Base-by-base conservation (phyloP, 2,797 vertebrate species). In the Holocentrus rufus region DNA sequence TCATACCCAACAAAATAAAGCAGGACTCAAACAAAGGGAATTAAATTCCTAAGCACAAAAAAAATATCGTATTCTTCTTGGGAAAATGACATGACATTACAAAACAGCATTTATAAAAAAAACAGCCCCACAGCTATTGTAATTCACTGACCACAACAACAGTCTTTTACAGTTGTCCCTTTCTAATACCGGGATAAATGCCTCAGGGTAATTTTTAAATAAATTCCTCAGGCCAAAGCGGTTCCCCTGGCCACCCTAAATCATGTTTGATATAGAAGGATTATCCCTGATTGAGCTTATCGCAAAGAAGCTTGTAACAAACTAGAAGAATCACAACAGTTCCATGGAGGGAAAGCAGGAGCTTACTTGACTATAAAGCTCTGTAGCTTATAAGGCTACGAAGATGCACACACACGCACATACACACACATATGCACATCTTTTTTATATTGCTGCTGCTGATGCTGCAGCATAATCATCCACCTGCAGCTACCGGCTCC, bases 101-200 rank as follows among this genome's bases (percentile, higher is more conserved):
- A 54, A 52, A 44, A 42, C 7, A 9, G 9, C 36, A 47, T 15
- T 27, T 27, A 27, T 27, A 1, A 34, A 72, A 76, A 54, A 6
- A 47, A 61, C 80, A n/a, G 6, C 81, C 87, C 87, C 52, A 39
- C 15, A 82, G 91, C 69, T 31, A 27, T 58, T 86, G 82, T 79
- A 79, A 89, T 76, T 78, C 81, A 78, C 83, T 84, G 88, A 83
- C 83, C 82, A 84, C 50, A 81, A 88, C 74, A 88, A 83, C 70
- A 65, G 55, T 81, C 27, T 5, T 77, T 83, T 75, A 69, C 52
- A 7, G 76, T 73, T 76, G 67, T 77, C 85, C 79, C 87, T 87
- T 81, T 64, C 84, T 87, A 91, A 91, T 85, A 77, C 17, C 17
- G n/a, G 85, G 85, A 87, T 87, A 84, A 91, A 90, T 84, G 83